Conservation (phyloP, 2,797 vertebrate genomes). For the Momotus momota region DNA sequence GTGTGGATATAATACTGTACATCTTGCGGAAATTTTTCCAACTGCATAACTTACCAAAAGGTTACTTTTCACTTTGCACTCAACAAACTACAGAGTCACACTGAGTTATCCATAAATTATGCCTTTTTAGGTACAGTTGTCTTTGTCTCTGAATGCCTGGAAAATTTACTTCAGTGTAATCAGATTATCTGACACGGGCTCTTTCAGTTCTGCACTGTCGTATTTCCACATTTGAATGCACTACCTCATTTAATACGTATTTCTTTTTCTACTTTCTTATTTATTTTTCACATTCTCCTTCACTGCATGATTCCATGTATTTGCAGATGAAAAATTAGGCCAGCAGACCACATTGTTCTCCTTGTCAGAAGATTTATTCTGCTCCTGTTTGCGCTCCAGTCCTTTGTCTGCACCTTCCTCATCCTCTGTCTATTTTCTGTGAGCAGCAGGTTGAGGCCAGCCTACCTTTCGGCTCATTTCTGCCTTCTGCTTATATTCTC, state of each 20-base stretch:
- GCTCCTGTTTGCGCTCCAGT: neutral
- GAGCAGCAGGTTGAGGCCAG: fast-evolving
- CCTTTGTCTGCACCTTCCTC: neutral
- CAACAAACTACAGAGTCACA: neutral
- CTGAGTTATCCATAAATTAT: neutral
- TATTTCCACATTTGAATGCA: constrained; percentile 6
- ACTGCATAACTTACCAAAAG: neutral
- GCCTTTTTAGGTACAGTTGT: neutral
- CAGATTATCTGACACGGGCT: neutral
- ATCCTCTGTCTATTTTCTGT: neutral
- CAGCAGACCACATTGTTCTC: neutral
- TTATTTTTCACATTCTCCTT: constrained; percentile 28
- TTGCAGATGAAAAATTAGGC: constrained; percentile 23
- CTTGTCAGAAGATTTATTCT: neutral
- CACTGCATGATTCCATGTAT: neutral
- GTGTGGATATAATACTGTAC: neutral
- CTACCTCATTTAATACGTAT: neutral
- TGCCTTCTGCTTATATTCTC: neutral
- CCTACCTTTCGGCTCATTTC: neutral
- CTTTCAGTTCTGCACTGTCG: neutral
- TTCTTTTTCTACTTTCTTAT: constrained; percentile 1
- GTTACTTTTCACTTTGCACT: neutral
- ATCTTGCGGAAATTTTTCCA: neutral
- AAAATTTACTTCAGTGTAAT: constrained; percentile 9
- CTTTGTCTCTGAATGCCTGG: neutral